Evolutionary conservation across 2,888 invertebrate genomes (phyloP), one percentile per base, ranked within the genome.

Genomic region (Melitaea athalia): DNA sequence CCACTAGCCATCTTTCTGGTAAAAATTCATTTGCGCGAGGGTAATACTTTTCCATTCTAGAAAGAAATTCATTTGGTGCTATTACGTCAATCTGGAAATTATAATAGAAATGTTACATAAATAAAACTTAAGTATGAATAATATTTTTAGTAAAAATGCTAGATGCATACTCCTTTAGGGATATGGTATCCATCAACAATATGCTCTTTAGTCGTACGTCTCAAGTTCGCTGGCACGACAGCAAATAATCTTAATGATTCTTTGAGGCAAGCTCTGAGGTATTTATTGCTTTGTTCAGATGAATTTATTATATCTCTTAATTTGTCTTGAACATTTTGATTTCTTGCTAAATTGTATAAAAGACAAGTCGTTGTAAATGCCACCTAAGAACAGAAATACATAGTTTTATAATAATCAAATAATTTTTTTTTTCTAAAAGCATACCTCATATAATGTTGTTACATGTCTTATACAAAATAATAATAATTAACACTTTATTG

Each of bases 41-140:
- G 78, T 95, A 96, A 79, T 95, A 89, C 75, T 93, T 83, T 15
- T 92, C 91, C 72, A 82, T 62, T 50, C 77, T 84, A 70, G 95
- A 95, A 70, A 95, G 92, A 64, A 95, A 94, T 81, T 95, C 95
- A 71, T 96, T 95, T 71, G 95, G 96, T 80, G 97, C 95, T 64
- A 97, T 91, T 0, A 97, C 94, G 80, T 96, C 95, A 0, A 96
- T 94, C 95, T 96, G 85, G 38, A 92, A 87, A 6, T 14, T 8
- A 55, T 3, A 59, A 64, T 67, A n/a, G 69, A 63, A 15, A 31
- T 7, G 62, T 52, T 17, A 33, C 0, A 7, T 24, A 43, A 38
- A 2, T n/a, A 8, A 17, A 55, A 33, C 8, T 33, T n/a, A 55
- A 33, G 5, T 55, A 55, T 31, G 11, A 3, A 52, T 24, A 24